These are phyloP conservation scores for Bubo bubo DNA, from an alignment of 2,113 vertebrate species.

Conservation along the genomic window DNA sequence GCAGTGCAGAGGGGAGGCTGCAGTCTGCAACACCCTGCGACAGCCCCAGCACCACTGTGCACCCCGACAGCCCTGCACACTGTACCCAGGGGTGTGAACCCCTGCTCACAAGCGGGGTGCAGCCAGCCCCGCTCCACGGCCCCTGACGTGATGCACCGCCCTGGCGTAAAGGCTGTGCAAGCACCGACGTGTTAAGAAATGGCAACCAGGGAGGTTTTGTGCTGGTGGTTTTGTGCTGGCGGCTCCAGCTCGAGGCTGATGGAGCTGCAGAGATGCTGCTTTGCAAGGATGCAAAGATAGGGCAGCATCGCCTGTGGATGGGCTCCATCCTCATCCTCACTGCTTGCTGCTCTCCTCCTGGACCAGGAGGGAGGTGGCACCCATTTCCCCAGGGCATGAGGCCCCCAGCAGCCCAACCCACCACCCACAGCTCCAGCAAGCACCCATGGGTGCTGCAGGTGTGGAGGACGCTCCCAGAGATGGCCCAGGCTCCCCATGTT, in stretches of 20 bases:
- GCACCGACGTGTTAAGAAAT: rapidly evolving
- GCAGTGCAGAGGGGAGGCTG: background rate
- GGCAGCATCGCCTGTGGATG: background rate
- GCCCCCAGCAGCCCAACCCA: background rate
- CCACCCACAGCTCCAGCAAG: background rate
- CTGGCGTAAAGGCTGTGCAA: background rate
- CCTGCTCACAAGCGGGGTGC: rapidly evolving
- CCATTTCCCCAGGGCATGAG: background rate
- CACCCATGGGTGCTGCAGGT: background rate
- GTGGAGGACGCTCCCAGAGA: background rate
- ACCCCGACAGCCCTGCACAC: background rate
- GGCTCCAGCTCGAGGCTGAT: background rate
- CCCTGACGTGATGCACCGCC: rapidly evolving
- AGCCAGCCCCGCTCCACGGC: background rate
- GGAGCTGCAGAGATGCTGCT: background rate
- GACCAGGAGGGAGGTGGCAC: background rate
- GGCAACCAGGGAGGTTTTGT: rapidly evolving
- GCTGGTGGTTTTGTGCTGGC: background rate
- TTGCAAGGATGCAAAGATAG: background rate
- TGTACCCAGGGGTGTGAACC: rapidly evolving
- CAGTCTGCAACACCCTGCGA: rapidly evolving
- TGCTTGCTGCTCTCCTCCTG: background rate
- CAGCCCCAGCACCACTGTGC: rapidly evolving
- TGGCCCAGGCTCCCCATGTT: rapidly evolving
- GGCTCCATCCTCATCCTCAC: background rate